Base-by-base conservation (phyloP, 2,888 invertebrate genomes). In the Coelopa pilipes region DNA sequence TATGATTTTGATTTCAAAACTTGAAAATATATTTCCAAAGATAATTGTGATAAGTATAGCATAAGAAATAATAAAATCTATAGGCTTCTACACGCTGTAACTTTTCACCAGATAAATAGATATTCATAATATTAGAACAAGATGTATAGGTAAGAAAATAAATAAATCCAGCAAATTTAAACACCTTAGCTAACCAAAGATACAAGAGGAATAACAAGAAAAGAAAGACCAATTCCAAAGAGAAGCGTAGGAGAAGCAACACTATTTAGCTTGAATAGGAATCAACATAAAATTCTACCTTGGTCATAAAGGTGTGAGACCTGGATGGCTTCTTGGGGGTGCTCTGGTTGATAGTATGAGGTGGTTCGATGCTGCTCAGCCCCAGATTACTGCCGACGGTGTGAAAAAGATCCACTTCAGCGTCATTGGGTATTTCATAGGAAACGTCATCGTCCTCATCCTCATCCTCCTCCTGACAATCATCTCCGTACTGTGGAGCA, bases 261-360 rank as follows among this genome's bases (percentile, higher is more conserved):
- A 19, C 9, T 21, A 17, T 46, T 12, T 24, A 62, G 53, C 49
- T 47, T 74, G 80, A 86, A 80, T 84, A 82, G 70, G 87, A 83
- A 79, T 86, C 83, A 80, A 86, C 79, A 80, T 84, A 86, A 81
- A 87, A 79, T 79, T 86, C 86, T 87, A 86, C 86, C 87, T 87
- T 86, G 77, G 86, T 82, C 63, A 81, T 82, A 80, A 83, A 85
- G 12, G 81, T 81, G 57, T 81, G 81, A 53, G 77, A 65, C 49
- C 62, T 73, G n/a, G 24, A 67, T 17, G 70, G 53, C 72, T 85
- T 86, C 77, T 82, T 86, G 71, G 85, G 86, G 13, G 87, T 85
- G 60, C 86, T 87, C 75, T 86, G 87, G 74, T 85, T 84, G 34
- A 77, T 77, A 1, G 79, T 77, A 0, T 80, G 78, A 0, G 79